Conservation (phyloP, 2,888 invertebrate genomes). For the Drosophila peninsularis region DNA sequence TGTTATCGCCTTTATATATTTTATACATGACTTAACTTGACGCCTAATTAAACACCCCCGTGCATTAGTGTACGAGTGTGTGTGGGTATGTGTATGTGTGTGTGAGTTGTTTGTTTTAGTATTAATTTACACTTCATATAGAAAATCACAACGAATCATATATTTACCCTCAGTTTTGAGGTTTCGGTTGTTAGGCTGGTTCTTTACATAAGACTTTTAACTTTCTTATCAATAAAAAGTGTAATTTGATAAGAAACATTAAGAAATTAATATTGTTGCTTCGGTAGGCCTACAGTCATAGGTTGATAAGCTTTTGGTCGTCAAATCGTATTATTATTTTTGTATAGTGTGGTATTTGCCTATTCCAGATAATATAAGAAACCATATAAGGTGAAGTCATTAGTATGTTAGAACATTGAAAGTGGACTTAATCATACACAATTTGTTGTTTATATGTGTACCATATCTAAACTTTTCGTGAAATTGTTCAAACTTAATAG, state of each 20-base stretch:
- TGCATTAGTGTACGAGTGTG: slow-evolving; percentile 1
- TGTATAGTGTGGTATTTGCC: slow-evolving; percentile 3
- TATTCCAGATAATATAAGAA: background rate
- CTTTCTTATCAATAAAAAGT: slow-evolving; percentile 7
- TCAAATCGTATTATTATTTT: background rate
- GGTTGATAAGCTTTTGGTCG: too few species aligned
- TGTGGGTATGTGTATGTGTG: background rate
- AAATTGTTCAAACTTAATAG: slow-evolving; percentile 8
- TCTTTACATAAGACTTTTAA: background rate
- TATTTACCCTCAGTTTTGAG: slow-evolving; percentile 2
- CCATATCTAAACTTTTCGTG: slow-evolving; percentile 10
- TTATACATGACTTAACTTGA: slow-evolving; percentile 11
- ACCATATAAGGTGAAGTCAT: background rate
- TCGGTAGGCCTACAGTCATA: background rate
- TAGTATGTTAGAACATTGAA: background rate
- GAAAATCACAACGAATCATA: slow-evolving; percentile 1
- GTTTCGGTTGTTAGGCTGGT: background rate
- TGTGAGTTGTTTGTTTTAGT: slow-evolving; percentile 2
- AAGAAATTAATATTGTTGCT: background rate
- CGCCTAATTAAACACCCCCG: slow-evolving; percentile 12
- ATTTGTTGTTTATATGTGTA: background rate
- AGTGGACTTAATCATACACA: background rate
- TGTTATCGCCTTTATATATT: slow-evolving; percentile 11
- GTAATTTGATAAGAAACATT: slow-evolving; percentile 4
- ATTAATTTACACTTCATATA: slow-evolving; percentile 1